A percentile compares a stretch with the other conserved stretches of the same genome.
Conservation (phyloP, 2,797 vertebrate species). For the Cephalopachus bancanus region DNA sequence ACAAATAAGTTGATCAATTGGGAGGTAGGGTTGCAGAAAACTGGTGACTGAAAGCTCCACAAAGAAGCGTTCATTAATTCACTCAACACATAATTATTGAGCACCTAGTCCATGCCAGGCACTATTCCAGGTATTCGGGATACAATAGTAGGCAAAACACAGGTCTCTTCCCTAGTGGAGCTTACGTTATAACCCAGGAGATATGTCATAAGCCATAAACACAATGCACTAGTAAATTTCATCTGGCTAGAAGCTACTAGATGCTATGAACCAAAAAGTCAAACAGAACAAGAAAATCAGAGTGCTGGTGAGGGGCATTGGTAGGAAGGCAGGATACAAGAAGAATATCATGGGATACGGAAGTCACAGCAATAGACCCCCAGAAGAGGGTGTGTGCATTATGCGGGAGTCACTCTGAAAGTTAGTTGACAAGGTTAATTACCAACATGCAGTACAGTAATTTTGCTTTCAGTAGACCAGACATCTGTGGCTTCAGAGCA, state of each 20-base stretch:
- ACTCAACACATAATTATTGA: not conserved
- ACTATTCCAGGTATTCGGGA: not conserved
- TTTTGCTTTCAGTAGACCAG: conserved; percentile 38
- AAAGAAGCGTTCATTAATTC: not conserved
- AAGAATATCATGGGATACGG: not conserved
- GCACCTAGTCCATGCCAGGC: not conserved
- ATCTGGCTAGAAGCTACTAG: not conserved
- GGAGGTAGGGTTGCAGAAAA: not conserved
- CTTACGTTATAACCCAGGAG: not conserved
- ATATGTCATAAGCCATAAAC: not conserved
- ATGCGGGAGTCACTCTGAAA: not conserved
- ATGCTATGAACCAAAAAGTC: not conserved
- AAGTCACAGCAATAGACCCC: not conserved
- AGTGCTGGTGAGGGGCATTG: too few relatives aligned
- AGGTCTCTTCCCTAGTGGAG: not conserved
- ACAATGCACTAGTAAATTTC: not conserved
- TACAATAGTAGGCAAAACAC: not conserved
- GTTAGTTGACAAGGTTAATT: conserved; percentile 57
- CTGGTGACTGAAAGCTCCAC: not conserved
- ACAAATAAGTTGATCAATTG: not conserved
- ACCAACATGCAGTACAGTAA: not conserved
- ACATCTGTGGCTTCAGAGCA: conserved; percentile 23
- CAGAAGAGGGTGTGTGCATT: not conserved
- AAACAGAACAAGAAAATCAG: not conserved
- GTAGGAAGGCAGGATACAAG: not conserved